Conservation (phyloP, 2,113 vertebrate species). For the Gambusia affinis region DNA sequence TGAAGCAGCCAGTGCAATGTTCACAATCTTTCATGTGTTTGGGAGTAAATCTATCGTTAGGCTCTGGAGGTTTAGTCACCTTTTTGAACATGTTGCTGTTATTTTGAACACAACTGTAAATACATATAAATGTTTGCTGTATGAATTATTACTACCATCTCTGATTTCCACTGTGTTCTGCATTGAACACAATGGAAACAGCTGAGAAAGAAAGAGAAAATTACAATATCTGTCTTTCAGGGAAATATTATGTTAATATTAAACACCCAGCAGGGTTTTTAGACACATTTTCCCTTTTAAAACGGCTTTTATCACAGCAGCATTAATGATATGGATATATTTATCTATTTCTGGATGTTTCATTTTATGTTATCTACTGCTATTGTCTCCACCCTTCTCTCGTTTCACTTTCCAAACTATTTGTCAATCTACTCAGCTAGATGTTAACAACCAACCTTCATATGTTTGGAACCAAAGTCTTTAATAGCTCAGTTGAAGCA, state of each 20-base stretch:
- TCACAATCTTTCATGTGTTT: no score
- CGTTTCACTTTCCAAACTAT: slow-evolving; percentile 52
- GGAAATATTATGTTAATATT: neutral
- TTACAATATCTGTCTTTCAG: neutral
- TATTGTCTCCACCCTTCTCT: slow-evolving; percentile 41
- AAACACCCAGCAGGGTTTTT: neutral
- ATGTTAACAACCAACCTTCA: slow-evolving; percentile 40
- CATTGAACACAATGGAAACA: no score
- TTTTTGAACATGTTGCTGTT: no score
- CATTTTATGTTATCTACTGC: slow-evolving; percentile 42
- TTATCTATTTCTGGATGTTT: slow-evolving; percentile 66
- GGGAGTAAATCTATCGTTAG: no score
- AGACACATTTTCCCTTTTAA: neutral
- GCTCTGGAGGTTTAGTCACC: no score
- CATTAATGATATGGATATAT: slow-evolving; percentile 20
- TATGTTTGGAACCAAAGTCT: neutral
- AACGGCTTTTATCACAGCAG: neutral
- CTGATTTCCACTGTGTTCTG: no score
- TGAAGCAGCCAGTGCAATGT: no score
- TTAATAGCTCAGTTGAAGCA: neutral
- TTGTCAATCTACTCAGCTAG: slow-evolving; percentile 65
- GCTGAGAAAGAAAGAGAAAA: no score
- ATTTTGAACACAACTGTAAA: no score
- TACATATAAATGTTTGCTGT: no score
- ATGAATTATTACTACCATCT: no score